These are phyloP conservation scores for Drosophila arizonae DNA, from an alignment of 1,140 invertebrate genomes.

Conservation along the genomic window DNA sequence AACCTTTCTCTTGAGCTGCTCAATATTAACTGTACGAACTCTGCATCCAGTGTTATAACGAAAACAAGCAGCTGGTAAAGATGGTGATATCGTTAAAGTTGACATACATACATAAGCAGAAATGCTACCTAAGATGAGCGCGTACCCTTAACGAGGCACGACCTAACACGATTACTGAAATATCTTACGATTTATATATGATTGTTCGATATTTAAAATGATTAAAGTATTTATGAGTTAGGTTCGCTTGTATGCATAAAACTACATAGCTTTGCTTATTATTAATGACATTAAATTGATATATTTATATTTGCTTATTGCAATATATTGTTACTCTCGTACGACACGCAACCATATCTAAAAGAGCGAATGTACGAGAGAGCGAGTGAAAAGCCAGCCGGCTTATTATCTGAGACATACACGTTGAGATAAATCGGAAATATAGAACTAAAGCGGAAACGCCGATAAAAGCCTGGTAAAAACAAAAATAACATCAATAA, in stretches of 20 bases:
- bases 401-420: conserved; percentile 47
- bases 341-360: conserved; percentile 36
- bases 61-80: conserved; percentile 46
- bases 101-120: conserved; percentile 14
- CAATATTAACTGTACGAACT: conserved; percentile 70
- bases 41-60: conserved; percentile 40
- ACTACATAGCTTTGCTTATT: not conserved
- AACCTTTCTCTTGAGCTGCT: conserved; percentile 68
- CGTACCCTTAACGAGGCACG: conserved; percentile 7
- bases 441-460: conserved; percentile 49
- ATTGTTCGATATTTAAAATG: not conserved
- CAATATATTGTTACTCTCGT: not conserved
- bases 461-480: conserved; percentile 57
- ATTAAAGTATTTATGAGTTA: not conserved
- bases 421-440: conserved; percentile 42
- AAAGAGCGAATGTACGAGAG: conserved; percentile 12
- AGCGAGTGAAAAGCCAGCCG: conserved; percentile 21
- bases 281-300: not conserved
- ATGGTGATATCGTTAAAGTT: conserved; percentile 20
- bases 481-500: conserved; percentile 70
- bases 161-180: not conserved
- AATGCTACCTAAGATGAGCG: conserved; percentile 19
- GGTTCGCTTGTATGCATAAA: not conserved
- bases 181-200: not conserved
- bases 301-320: not conserved